Evolutionary conservation across 2,113 vertebrate species (phyloP).

Genomic region (Elgaria multicarinata): DNA sequence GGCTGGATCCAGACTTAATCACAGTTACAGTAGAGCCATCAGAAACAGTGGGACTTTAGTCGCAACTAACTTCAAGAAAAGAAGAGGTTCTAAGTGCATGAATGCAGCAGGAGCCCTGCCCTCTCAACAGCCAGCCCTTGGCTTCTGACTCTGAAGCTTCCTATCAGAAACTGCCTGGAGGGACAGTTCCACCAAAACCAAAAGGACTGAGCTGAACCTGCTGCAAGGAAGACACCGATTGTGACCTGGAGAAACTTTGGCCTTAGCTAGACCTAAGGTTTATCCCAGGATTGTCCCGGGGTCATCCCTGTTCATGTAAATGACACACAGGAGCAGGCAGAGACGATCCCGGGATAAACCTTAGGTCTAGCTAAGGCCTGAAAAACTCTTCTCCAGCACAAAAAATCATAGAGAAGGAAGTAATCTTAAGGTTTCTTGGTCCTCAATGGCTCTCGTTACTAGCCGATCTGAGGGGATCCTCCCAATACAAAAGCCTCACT

Average conservation of each 20-base stretch:
- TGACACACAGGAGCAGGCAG: no score
- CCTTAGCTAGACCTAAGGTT: no score
- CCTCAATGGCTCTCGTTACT: neutral
- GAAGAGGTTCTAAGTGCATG: neutral
- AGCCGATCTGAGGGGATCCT: neutral
- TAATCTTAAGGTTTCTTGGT: neutral
- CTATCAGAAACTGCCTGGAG: neutral
- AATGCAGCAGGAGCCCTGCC: neutral
- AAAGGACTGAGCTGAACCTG: neutral
- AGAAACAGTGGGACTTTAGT: no score
- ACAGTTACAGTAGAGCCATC: no score
- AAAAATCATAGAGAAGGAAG: neutral
- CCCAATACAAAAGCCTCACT: neutral
- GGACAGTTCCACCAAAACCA: neutral
- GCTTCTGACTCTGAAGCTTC: no score
- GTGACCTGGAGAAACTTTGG: no score
- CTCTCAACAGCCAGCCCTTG: neutral
- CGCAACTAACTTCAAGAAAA: no score
- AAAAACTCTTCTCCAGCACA: neutral
- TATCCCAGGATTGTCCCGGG: no score
- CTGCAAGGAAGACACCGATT: neutral
- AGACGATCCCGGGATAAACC: no score
- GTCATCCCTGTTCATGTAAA: no score
- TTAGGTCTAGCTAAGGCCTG: no score
- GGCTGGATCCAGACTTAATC: no score